Percentiles rank a stretch among this genome's conserved stretches.
These are phyloP conservation scores for Synanthedon formicaeformis DNA, from an alignment of 2,888 invertebrate genomes.

Conservation along the genomic window DNA sequence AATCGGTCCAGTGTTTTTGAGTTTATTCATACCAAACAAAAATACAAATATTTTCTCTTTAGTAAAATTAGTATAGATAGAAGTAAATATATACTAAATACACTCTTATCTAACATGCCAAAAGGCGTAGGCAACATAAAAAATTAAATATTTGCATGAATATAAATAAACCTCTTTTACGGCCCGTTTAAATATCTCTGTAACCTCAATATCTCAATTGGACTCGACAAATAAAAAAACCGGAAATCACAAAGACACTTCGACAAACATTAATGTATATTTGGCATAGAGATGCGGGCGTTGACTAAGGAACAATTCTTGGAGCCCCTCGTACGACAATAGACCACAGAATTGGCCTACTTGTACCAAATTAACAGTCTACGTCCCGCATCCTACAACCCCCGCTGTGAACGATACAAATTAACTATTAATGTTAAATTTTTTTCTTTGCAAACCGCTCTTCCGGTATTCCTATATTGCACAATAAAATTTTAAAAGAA, in stretches of 20 bases:
- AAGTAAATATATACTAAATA: too few species aligned
- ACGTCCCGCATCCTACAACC: slow-evolving; percentile 57
- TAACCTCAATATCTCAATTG: too few species aligned
- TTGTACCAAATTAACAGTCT: slow-evolving; percentile 63
- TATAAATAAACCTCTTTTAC: too few species aligned
- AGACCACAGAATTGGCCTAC: slow-evolving; percentile 52
- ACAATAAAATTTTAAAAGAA: neutral
- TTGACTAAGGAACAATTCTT: slow-evolving; percentile 57
- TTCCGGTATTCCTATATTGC: neutral
- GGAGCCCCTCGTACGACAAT: slow-evolving; percentile 43
- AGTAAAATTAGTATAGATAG: too few species aligned
- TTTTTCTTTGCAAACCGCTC: neutral
- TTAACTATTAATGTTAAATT: slow-evolving; percentile 9
- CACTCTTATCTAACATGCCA: too few species aligned
- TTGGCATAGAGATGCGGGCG: slow-evolving; percentile 52
- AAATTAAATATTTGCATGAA: too few species aligned
- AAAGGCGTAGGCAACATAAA: too few species aligned
- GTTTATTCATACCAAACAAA: too few species aligned
- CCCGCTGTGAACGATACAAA: slow-evolving; percentile 33
- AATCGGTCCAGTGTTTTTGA: too few species aligned
- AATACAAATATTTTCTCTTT: too few species aligned
- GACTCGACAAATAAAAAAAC: neutral
- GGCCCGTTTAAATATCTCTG: too few species aligned
- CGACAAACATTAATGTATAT: slow-evolving; percentile 41
- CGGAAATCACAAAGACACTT: slow-evolving; percentile 8